These are phyloP conservation scores for Trachelus troglodyta DNA, from an alignment of 2,888 invertebrate species.

Conservation along the genomic window DNA sequence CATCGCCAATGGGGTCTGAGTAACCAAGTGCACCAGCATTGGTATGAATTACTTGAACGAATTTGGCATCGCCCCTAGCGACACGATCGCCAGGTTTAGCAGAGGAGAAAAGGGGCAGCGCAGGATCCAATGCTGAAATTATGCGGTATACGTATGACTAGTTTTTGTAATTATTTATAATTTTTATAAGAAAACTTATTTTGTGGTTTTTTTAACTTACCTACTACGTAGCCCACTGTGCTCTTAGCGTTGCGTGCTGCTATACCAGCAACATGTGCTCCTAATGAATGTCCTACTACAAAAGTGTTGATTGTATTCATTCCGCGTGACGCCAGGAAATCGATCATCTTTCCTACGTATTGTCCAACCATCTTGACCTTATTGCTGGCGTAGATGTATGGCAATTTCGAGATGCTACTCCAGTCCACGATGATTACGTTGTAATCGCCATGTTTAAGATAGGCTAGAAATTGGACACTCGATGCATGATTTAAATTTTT, in stretches of 20 bases:
- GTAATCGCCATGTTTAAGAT: slow-evolving; percentile 42
- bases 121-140: slow-evolving; percentile 47
- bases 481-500: not conserved
- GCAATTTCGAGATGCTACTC: slow-evolving; percentile 35
- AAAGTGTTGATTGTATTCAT: slow-evolving; percentile 35
- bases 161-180: not conserved
- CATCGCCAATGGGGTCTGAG: slow-evolving; percentile 39
- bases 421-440: slow-evolving; percentile 57
- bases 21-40: slow-evolving; percentile 43
- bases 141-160: not conserved
- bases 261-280: slow-evolving; percentile 54
- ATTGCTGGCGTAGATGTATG: slow-evolving; percentile 37
- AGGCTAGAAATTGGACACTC: slow-evolving; percentile 36
- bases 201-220: slow-evolving; percentile 23
- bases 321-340: slow-evolving; percentile 45
- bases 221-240: slow-evolving; percentile 43
- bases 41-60: slow-evolving; percentile 51
- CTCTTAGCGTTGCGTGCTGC: slow-evolving; percentile 39
- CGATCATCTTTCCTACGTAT: slow-evolving; percentile 44
- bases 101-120: slow-evolving; percentile 42
- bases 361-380: slow-evolving; percentile 41
- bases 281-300: slow-evolving; percentile 56
- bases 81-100: slow-evolving; percentile 34
- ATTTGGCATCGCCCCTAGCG: slow-evolving; percentile 49
- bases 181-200: not conserved